These are phyloP conservation scores for Eurystomus glaucurus DNA, from an alignment of 2,797 vertebrate species.

Conservation along the genomic window DNA sequence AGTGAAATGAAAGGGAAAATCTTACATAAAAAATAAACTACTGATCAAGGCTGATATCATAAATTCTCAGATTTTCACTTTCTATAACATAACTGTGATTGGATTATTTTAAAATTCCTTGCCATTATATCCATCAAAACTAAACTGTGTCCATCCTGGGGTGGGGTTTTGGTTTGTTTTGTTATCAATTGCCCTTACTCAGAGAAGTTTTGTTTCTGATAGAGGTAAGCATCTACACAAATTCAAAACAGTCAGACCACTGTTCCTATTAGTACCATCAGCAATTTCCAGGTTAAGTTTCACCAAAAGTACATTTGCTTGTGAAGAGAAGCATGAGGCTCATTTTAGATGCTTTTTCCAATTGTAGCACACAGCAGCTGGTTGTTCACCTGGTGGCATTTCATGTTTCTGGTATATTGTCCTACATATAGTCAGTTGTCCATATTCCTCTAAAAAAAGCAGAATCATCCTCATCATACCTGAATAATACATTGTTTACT, in stretches of 20 bases:
- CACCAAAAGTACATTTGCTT: accelerated
- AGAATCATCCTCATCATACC: background rate
- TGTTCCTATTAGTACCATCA: background rate
- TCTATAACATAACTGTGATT: background rate
- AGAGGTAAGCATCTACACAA: background rate
- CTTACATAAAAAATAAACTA: background rate
- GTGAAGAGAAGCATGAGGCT: background rate
- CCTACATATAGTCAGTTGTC: background rate
- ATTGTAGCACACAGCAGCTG: background rate
- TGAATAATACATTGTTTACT: background rate
- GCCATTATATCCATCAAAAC: background rate
- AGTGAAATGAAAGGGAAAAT: background rate
- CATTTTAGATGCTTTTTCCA: background rate
- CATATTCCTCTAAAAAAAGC: background rate
- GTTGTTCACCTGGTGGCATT: background rate
- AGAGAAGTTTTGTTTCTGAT: background rate
- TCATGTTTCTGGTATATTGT: background rate
- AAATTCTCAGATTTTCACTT: background rate
- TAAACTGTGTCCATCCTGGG: background rate
- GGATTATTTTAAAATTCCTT: background rate
- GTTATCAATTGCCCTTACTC: background rate
- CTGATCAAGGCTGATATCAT: background rate
- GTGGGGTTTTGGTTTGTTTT: background rate
- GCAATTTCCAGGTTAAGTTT: background rate
- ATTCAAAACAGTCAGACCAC: background rate